Evolutionary conservation across 2,888 invertebrate genomes (phyloP).

Genomic region (Ornithoptera alexandrae): DNA sequence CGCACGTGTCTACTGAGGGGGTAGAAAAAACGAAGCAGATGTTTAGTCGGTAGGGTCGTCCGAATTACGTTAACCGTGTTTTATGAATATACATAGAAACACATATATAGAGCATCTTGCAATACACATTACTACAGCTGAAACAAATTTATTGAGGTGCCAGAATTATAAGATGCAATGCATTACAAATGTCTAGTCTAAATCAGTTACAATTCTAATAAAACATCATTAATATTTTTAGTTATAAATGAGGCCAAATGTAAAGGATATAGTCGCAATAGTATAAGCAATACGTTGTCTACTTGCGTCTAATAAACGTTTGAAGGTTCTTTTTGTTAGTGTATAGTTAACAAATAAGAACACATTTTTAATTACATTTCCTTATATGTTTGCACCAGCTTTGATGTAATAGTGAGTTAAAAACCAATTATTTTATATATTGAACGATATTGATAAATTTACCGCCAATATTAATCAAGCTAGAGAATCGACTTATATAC

Average conservation of each 20-base stretch:
- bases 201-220: neutral
- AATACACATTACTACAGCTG: neutral
- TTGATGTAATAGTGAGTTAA: neutral
- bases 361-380: neutral
- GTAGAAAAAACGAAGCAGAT: constrained; percentile 62
- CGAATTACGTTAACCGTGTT: constrained; percentile 33
- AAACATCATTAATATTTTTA: neutral
- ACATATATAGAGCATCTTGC: neutral
- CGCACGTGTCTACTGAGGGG: constrained; percentile 66
- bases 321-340: constrained; percentile 19
- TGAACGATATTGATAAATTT: neutral
- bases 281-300: neutral
- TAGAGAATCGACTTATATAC: neutral
- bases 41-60: constrained; percentile 60
- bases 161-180: neutral
- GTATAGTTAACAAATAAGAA: no score
- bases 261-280: constrained; percentile 10
- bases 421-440: no score
- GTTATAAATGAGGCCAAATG: constrained; percentile 9
- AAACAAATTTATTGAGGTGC: neutral
- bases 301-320: neutral
- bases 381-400: neutral
- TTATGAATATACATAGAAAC: constrained; percentile 15
- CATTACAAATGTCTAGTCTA: neutral
- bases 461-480: neutral